Conservation (phyloP, 2,113 vertebrate genomes). For the Orycteropus afer region DNA sequence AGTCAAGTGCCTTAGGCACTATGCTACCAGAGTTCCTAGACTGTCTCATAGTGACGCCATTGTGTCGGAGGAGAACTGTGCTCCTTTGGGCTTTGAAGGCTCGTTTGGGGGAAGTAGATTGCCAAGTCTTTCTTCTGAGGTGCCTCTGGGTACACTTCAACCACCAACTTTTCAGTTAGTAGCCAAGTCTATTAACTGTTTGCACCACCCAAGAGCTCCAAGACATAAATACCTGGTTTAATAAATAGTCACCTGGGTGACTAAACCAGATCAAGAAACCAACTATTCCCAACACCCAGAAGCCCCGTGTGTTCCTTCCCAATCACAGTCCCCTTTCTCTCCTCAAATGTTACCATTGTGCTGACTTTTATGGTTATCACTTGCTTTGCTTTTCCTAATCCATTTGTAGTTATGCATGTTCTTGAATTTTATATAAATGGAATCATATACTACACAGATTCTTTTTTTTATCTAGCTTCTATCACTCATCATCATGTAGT, state of each 20-base stretch:
- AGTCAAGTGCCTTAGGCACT: no score
- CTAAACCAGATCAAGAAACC: not conserved
- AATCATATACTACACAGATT: not conserved
- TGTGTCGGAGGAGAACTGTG: not conserved
- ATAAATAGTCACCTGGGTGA: not conserved
- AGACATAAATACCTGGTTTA: not conserved
- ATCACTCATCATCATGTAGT: not conserved
- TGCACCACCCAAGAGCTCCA: not conserved
- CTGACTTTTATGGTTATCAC: not conserved
- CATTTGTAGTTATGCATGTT: not conserved
- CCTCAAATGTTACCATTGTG: not conserved
- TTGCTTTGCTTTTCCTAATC: not conserved
- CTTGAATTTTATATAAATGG: not conserved
- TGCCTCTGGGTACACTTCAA: not conserved
- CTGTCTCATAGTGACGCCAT: no score
- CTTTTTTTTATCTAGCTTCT: not conserved
- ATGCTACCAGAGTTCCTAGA: no score
- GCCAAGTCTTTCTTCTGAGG: not conserved
- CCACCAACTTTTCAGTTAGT: no score
- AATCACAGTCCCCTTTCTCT: not conserved
- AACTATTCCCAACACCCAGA: not conserved
- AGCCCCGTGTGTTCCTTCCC: not conserved
- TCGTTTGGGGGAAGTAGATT: not conserved
- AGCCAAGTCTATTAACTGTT: no score
- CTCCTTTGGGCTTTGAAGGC: not conserved